Base-by-base conservation (phyloP, 2,797 vertebrate species). In the Syncerus caffer region DNA sequence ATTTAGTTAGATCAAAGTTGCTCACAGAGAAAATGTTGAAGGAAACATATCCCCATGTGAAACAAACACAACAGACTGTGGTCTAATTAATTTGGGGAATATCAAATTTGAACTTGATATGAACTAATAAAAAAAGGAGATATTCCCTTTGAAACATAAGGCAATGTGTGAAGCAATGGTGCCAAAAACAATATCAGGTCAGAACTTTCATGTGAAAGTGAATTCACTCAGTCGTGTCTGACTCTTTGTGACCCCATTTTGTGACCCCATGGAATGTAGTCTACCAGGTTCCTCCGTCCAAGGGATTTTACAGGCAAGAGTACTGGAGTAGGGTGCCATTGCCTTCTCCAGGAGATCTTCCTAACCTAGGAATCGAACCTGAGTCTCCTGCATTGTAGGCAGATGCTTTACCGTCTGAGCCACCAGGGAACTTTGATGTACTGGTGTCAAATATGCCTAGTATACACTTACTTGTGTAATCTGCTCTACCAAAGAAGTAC, bases 331-430 rank as follows among this genome's bases (percentile, higher is more conserved):
- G 14, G 6, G 0, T 31, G 29, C 29, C 29, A 62, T 62, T 62
- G 3, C 29, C 14, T 31, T 62, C 14, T 31, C 6, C 60, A 62
- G 3, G 29, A 16, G 60, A 62, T 31, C 60, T 62, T 62, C 60
- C 29, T 3, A 0, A 62, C 14, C 60, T 31, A 3, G 0, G 29
- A 31, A 31, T 62, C 3, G 7, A 31, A 62, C 60, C 29, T 0
- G 6, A 13, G 60, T 62, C 60, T 62, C 29, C 14, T 3, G 0
- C 29, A 31, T 62, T 62, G 14, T 31, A 15, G 60, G 60, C 60
- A 62, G 14, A 62, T 0, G 1, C 29, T 62, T 62, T 15, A 31
- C 60, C 29, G 15, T 62, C 60, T 62, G 60, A 62, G 29, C 60
- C 60, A 16, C 60, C 14, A 31, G 29, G 29, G 88, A 89, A 53